These are phyloP conservation scores for Epirrita christyi DNA, from an alignment of 2,888 invertebrate genomes.

Conservation along the genomic window DNA sequence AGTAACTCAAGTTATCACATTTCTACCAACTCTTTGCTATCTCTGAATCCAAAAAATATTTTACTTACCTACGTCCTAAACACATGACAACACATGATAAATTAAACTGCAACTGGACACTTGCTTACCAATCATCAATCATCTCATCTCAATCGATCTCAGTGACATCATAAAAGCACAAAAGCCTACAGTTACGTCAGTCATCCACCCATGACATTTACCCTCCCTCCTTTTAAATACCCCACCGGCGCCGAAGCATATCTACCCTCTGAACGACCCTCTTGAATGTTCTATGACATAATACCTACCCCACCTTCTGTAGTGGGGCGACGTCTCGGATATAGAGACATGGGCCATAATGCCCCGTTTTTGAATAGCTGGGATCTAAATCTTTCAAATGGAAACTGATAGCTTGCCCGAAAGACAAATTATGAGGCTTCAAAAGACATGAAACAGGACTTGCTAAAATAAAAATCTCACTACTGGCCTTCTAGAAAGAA, in stretches of 20 bases:
- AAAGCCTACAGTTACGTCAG: slow-evolving; percentile 9
- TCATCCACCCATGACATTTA: slow-evolving; percentile 9
- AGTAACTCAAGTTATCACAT: too few relatives aligned
- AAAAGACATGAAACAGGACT: too few relatives aligned
- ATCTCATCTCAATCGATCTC: not conserved
- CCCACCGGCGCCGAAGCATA: not conserved
- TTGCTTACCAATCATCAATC: slow-evolving; percentile 1
- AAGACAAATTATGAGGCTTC: too few relatives aligned
- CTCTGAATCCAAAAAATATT: not conserved
- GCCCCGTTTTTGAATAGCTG: too few relatives aligned
- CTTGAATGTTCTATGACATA: not conserved
- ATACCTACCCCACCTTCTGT: not conserved
- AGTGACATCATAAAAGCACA: slow-evolving; percentile 10
- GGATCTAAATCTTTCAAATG: too few relatives aligned
- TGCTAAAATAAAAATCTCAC: too few relatives aligned
- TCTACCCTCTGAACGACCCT: not conserved
- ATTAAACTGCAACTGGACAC: not conserved
- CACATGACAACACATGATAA: not conserved
- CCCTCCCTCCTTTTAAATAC: not conserved
- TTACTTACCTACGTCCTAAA: not conserved
- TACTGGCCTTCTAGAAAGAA: too few relatives aligned
- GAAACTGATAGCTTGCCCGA: too few relatives aligned
- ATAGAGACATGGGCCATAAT: too few relatives aligned
- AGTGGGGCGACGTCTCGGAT: too few relatives aligned
- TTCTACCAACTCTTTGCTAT: too few relatives aligned